A percentile compares a stretch with the other conserved stretches of the same genome.
phyloP scores from a whole-genome alignment of 2,113 vertebrate species.

The Pangasianodon hypophthalmus region DNA sequence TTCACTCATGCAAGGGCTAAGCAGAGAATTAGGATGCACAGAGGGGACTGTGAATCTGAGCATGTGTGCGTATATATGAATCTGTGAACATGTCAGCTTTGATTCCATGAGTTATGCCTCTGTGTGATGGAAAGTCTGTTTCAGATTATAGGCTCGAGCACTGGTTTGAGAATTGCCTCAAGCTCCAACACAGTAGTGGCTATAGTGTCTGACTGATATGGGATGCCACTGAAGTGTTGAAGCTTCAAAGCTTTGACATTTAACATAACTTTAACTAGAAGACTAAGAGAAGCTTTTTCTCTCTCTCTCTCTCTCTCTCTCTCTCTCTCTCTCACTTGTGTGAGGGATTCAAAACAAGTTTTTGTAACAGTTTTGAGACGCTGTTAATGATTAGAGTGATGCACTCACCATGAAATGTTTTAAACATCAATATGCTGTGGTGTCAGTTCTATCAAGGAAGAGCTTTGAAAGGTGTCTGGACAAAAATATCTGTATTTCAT shows the following conservation, averaged over 20 bases:
- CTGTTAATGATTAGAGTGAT: not conserved
- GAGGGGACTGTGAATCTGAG: not conserved
- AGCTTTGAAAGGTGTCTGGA: not conserved
- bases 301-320: not conserved
- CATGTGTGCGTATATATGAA: conserved; percentile 20
- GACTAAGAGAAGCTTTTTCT: not conserved
- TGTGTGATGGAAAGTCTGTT: conserved; percentile 27
- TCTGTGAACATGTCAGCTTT: conserved; percentile 33
- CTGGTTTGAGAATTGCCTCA: conserved; percentile 22
- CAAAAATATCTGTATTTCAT: not conserved
- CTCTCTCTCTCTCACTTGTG: not conserved
- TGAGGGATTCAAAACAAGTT: not conserved
- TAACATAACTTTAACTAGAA: conserved; percentile 10
- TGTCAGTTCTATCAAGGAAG: not conserved
- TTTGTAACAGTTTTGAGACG: not conserved
- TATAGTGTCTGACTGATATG: conserved; percentile 10
- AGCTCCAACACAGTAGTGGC: not conserved
- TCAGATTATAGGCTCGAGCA: conserved; percentile 27
- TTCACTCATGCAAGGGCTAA: conserved; percentile 31
- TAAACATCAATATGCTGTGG: not conserved
- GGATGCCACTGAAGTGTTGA: conserved; percentile 22
- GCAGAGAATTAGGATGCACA: conserved; percentile 26
- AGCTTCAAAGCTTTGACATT: conserved; percentile 37
- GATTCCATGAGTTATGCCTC: conserved; percentile 23
- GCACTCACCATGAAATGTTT: not conserved